Evolutionary conservation across 2,797 vertebrate species (phyloP).

Genomic region (Calcarius lapponicus): DNA sequence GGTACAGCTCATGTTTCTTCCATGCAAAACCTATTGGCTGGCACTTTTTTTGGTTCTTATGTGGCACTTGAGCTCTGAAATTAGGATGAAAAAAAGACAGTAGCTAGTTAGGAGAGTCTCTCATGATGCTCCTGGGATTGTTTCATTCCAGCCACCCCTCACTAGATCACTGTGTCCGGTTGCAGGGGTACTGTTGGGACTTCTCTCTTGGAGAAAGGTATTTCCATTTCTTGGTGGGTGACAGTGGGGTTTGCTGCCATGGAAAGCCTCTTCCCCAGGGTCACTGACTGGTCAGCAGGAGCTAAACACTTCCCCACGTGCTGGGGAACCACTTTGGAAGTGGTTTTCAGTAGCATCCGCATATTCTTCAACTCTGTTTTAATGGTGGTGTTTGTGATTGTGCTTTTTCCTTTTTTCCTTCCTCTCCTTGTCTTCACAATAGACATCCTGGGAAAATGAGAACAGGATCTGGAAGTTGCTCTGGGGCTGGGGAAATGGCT

Average conservation of each 20-base stretch:
- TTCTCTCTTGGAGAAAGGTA: not conserved
- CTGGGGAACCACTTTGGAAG: not conserved
- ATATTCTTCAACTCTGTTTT: not conserved
- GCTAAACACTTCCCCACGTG: not conserved
- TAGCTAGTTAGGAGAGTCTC: not conserved
- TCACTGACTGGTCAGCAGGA: not conserved
- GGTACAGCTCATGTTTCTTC: not conserved
- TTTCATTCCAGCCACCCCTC: not conserved
- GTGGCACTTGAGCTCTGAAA: not conserved
- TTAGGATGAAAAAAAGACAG: not conserved
- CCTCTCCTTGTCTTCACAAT: constrained; percentile 4
- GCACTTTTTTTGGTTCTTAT: not conserved
- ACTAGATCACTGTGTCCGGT: fast-evolving
- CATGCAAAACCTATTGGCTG: not conserved
- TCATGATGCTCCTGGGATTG: fast-evolving
- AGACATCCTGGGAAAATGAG: not conserved
- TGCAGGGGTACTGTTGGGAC: fast-evolving
- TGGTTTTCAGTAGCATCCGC: not conserved
- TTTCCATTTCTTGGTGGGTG: not conserved
- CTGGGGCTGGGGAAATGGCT: not conserved
- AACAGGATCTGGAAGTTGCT: not conserved
- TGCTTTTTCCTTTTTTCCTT: not conserved
- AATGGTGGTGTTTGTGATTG: not conserved
- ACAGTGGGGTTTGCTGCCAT: not conserved
- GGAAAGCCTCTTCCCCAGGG: not conserved